These are phyloP conservation scores for Poecilia velifera DNA, from an alignment of 2,797 vertebrate genomes.

Conservation along the genomic window DNA sequence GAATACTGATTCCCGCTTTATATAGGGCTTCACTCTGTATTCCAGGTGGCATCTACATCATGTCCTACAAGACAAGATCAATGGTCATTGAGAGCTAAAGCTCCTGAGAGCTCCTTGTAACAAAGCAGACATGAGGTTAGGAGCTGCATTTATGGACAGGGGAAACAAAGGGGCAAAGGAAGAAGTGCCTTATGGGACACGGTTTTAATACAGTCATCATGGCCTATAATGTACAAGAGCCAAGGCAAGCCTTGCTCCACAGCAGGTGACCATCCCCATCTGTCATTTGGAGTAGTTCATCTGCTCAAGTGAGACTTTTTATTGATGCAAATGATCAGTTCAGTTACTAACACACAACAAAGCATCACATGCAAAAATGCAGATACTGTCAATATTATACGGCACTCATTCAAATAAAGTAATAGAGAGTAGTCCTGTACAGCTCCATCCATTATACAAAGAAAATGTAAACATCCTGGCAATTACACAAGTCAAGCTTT, in stretches of 20 bases:
- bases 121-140: slow-evolving; percentile 27
- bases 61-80: slow-evolving; percentile 68
- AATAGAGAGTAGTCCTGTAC: slow-evolving; percentile 26
- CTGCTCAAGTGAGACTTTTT: slow-evolving; percentile 24
- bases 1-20: slow-evolving; percentile 61
- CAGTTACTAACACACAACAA: slow-evolving; percentile 27
- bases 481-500: neutral
- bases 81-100: slow-evolving; percentile 56
- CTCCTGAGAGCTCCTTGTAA: slow-evolving; percentile 33
- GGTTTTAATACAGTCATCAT: slow-evolving; percentile 63
- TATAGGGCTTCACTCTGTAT: slow-evolving; percentile 44
- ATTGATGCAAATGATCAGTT: slow-evolving; percentile 21
- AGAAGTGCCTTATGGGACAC: slow-evolving; percentile 37
- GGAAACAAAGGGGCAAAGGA: slow-evolving; percentile 44
- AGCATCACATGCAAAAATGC: slow-evolving; percentile 5
- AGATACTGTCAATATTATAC: slow-evolving; percentile 35
- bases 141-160: slow-evolving; percentile 22
- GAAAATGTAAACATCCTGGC: slow-evolving; percentile 27
- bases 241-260: slow-evolving; percentile 53
- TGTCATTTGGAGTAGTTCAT: slow-evolving; percentile 52
- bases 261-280: slow-evolving; percentile 57
- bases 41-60: slow-evolving; percentile 48
- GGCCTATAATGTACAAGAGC: slow-evolving; percentile 53
- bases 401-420: slow-evolving; percentile 43
- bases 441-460: slow-evolving; percentile 19